Evolutionary conservation across 2,113 vertebrate species (phyloP).

Genomic region (Arvicanthis niloticus): DNA sequence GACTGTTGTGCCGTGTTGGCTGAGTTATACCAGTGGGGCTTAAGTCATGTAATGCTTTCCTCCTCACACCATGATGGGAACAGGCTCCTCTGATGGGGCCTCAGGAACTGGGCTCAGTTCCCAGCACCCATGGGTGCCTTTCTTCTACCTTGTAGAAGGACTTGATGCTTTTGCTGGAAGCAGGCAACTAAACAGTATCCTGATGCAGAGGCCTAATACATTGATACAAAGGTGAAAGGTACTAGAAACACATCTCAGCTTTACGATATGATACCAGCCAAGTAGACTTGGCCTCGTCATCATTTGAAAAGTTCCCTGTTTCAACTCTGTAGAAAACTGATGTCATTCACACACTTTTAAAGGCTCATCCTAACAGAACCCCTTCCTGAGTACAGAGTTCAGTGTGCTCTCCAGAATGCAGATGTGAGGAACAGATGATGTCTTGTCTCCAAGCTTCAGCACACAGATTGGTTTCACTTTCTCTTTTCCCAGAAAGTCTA

Average conservation of each 20-base stretch:
- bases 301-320: background rate
- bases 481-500: slow-evolving; percentile 34
- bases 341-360: slow-evolving; percentile 33
- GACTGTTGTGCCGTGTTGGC: background rate
- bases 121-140: background rate
- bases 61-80: background rate
- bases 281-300: background rate
- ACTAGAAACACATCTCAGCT: background rate
- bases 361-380: background rate
- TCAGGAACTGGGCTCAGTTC: background rate
- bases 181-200: background rate
- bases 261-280: background rate
- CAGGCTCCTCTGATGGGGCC: background rate
- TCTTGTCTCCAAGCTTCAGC: background rate
- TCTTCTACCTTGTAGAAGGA: background rate
- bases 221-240: background rate
- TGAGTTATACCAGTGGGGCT: rapidly evolving
- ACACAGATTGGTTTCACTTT: slow-evolving; percentile 37
- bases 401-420: background rate
- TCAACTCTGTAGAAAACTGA: background rate
- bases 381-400: slow-evolving; percentile 18
- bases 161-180: slow-evolving; percentile 15
- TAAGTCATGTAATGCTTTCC: background rate
- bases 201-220: background rate
- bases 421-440: background rate